Conservation (phyloP, 2,113 vertebrate species). For the Toxotes chatareus region DNA sequence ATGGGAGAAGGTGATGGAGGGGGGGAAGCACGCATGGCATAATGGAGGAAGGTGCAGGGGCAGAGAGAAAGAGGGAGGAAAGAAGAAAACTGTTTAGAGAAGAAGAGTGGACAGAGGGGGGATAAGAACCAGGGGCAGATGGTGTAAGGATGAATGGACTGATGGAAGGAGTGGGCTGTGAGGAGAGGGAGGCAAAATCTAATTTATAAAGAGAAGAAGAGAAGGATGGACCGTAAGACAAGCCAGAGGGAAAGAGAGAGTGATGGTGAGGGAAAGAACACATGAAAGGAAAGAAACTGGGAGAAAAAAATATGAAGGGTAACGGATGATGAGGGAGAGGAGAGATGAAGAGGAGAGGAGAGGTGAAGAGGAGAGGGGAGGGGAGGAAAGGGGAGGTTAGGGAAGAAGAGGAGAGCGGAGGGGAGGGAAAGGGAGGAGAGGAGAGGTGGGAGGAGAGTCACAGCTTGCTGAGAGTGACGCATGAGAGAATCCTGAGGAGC, state of each 20-base stretch:
- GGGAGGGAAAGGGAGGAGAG: not conserved
- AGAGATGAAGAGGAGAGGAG: conserved; percentile 3
- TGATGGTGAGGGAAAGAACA: not conserved
- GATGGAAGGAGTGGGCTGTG: not conserved
- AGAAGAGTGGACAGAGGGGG: not conserved
- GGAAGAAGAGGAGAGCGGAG: not conserved
- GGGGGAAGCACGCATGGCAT: not conserved
- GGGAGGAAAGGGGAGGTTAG: too few species aligned
- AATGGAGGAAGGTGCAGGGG: not conserved
- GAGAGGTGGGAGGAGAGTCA: conserved; percentile 6
- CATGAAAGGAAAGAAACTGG: not conserved
- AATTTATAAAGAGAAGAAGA: not conserved
- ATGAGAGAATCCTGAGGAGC: conserved; percentile 52
- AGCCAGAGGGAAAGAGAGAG: too few species aligned
- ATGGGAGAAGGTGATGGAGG: not conserved
- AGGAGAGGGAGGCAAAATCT: not conserved
- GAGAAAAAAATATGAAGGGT: not conserved
- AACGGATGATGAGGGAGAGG: not conserved
- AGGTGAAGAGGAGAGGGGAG: not conserved
- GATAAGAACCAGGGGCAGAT: not conserved
- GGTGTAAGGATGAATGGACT: not conserved
- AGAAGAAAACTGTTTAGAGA: not conserved
- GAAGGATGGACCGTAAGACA: too few species aligned
- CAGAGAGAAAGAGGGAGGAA: not conserved
- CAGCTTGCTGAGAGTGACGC: conserved; percentile 33